These are phyloP conservation scores for Galerucella pusilla DNA, from an alignment of 2,888 invertebrate species.

Conservation along the genomic window DNA sequence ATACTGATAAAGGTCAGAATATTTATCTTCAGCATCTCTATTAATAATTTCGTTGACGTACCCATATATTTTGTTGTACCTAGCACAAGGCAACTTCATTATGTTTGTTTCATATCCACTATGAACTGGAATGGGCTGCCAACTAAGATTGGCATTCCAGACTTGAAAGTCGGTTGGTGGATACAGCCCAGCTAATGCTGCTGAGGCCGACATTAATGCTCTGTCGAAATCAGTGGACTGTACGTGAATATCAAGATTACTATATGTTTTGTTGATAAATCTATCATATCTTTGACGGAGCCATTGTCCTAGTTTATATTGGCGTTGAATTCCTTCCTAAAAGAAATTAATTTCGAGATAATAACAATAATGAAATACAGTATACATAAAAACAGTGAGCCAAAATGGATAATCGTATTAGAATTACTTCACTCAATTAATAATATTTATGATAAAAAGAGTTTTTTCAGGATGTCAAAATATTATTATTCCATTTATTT, in stretches of 20 bases:
- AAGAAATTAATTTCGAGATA: no score
- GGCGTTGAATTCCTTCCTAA: conserved; percentile 39
- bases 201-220: conserved; percentile 86
- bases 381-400: no score
- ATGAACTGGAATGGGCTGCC: conserved; percentile 84
- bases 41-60: conserved; percentile 56
- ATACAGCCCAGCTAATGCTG: conserved; percentile 81
- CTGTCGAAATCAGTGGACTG: conserved; percentile 87
- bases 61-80: conserved; percentile 69
- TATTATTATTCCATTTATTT: no score
- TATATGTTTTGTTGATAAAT: conserved; percentile 68
- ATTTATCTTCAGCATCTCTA: conserved; percentile 59
- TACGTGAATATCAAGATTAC: conserved; percentile 69
- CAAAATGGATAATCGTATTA: no score
- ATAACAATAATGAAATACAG: no score
- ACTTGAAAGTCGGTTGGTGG: conserved; percentile 70
- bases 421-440: no score
- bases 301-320: conserved; percentile 40
- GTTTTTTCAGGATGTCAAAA: no score
- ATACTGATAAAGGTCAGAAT: conserved; percentile 64
- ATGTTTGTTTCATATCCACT: conserved; percentile 68
- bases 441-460: no score
- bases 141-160: conserved; percentile 72
- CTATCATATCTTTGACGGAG: conserved; percentile 74
- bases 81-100: conserved; percentile 73